Base-by-base conservation (phyloP, 2,113 vertebrate species). In the Melanerpes aurifrons region DNA sequence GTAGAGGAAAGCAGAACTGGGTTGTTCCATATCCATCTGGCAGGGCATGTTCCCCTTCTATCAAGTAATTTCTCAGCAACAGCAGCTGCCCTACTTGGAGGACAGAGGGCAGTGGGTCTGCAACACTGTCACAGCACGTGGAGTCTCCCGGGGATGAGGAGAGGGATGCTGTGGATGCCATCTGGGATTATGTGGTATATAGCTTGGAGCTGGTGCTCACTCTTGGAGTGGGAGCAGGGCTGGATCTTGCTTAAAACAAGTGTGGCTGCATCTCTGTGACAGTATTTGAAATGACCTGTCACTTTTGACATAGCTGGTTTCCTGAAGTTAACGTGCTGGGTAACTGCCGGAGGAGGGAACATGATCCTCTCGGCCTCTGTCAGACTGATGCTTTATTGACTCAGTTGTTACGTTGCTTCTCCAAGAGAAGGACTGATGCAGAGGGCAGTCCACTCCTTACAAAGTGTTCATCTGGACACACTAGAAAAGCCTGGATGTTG, bases 101-200 rank as follows among this genome's bases (percentile, higher is more conserved):
- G 56, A 59, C 1, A 0, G 15, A 48, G 22, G 7, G 45, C 1
- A 0, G 32, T 62, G 76, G 6, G n/a, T 75, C n/a, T 61, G 57
- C 67, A 47, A 32, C 1, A 2, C 32, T 0, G 1, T n/a, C 2
- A 1, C 0, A 1, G 17, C 16, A 28, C 1, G 0, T 29, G 40
- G 37, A 61, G 13, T 68, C 29, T 82, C 22, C n/a, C 1, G 2
- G 1, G 4, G 35, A 59, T 64, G 37, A 50, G 45, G 56, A 67
- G n/a, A 9, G 9, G 72, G 32, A 59, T 59, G 68, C 45, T 3
- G 0, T 75, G 35, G 64, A 8, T 76, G 40, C 50, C n/a, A 71
- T 21, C 24, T 0, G 2, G 64, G 32, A 28, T 40, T 2, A 16
- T 26, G n/a, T 62, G 19, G 5, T 75, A 15, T 31, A 18, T 1